Evolutionary conservation across 2,797 vertebrate species (phyloP).

Genomic region (Corythornis leucogaster): DNA sequence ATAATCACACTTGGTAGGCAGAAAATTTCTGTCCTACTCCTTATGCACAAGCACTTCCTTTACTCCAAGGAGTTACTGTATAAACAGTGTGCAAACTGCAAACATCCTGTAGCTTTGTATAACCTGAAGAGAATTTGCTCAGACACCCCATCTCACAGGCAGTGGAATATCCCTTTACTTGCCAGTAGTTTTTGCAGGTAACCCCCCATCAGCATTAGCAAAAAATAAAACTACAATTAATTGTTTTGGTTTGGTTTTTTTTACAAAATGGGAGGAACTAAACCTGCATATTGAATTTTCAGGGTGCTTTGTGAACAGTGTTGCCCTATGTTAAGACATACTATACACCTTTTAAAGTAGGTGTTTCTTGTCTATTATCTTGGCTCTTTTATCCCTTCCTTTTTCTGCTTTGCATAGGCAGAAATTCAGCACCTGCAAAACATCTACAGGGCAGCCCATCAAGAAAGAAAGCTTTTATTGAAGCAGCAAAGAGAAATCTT

Average conservation of each 20-base stretch:
- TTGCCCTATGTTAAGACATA: background rate
- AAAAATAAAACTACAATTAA: background rate
- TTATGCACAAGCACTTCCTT: background rate
- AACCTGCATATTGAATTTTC: background rate
- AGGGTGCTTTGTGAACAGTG: background rate
- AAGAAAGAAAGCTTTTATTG: conserved; percentile 71
- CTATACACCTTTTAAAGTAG: background rate
- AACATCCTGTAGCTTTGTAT: background rate
- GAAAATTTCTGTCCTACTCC: background rate
- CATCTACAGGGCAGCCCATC: conserved; percentile 39
- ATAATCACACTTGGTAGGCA: background rate
- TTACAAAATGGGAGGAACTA: background rate
- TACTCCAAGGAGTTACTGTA: background rate
- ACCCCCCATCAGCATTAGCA: background rate
- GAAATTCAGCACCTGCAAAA: conserved; percentile 71
- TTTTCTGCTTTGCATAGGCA: conserved; percentile 44
- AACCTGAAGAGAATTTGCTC: background rate
- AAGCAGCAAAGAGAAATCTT: conserved; percentile 71
- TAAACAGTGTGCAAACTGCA: background rate
- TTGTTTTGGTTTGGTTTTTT: background rate
- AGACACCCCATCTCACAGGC: background rate
- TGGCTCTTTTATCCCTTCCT: background rate
- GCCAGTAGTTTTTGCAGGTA: background rate
- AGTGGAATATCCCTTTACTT: background rate
- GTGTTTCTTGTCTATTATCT: background rate